Base-by-base conservation (phyloP, 1,140 invertebrate species). In the Calliopsis andreniformis region DNA sequence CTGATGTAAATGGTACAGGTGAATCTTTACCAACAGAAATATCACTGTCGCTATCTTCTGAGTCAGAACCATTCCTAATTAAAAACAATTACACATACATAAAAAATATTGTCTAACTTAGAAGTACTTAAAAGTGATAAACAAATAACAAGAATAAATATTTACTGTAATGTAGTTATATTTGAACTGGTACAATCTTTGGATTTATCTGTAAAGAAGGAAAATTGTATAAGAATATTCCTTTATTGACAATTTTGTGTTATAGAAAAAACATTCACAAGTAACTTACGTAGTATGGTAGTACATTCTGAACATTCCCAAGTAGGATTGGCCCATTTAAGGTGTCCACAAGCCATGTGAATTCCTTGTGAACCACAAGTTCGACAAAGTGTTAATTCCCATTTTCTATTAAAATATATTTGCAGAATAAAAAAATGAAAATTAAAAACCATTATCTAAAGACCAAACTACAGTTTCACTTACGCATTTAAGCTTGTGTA, bases 291-390 rank as follows among this genome's bases (percentile, higher is more conserved):
- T 64, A 89, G 45, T 63, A 92, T 91, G 53, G 73, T 62, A 56
- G 55, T 82, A 75, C 91, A 92, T 69, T 92, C 90, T 5, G 23
- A 23, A 67, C 92, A 92, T 49, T 91, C 88, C 92, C 92, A 92
- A 8, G 79, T 1, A 3, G 90, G 79, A 78, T 87, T 88, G 4
- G 56, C 43, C 83, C 78, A 90, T 80, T 90, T 91, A 5, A 91
- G 81, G n/a, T 85, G 69, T 25, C 89, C 91, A 86, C 94, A 95
- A 14, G 82, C 86, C 61, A 90, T 88, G 80, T 95, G 94, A 39
- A 92, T 92, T 32, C 94, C 94, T 84, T 93, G 92, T 0, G 93
- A 94, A 20, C 94, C 94, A 89, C 94, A 94, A 59, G 88, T 91
- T 49, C 88, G 85, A 87, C 94, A 95, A 14, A 94, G 80, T 23